Evolutionary conservation across 2,797 vertebrate genomes (phyloP), one percentile per base, ranked within the genome.

Genomic region (Odontamblyopus lacepedii): DNA sequence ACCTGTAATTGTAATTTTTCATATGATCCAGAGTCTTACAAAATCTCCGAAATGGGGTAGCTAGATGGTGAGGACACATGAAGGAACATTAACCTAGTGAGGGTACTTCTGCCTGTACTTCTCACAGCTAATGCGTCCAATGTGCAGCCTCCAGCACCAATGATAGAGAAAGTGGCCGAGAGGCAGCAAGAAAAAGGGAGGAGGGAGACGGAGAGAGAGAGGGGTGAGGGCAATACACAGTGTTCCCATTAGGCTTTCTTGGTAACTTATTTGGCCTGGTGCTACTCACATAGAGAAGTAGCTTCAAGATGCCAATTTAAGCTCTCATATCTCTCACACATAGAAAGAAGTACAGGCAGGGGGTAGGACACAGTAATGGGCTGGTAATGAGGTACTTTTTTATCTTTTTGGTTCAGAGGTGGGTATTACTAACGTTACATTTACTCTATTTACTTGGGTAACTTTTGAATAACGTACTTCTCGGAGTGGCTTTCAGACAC

Each of bases 231-330:
- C 62, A 23, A 65, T 65, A 65, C 63, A 65, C 63, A 27, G 41
- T 65, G 63, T 65, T 65, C 63, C 63, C 41, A 65, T 65, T 65
- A 65, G 38, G 63, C 41, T 27, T 26, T 65, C 38, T 27, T 48
- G 63, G 63, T 23, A 65, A 48, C 63, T 72, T 65, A 78, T 77
- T 80, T 67, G 62, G 63, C 41, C 62, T 27, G 23, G 74, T 57
- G 32, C 68, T 66, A 32, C 66, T 82, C 73, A 63, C 23, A 63
- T 60, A 74, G 56, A 75, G 48, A 60, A 60, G 27, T 6, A 30
- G 57, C 13, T 16, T 23, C 55, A 57, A 57, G 55, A 57, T 12
- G 4, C 23, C 55, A 57, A 57, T 57, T 57, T 57, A 57, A 26
- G 9, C 56, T 59, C 23, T 26, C 13, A 59, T 26, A 12, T 59